Conservation (phyloP, 2,888 invertebrate species). For the Lochmaea capreae region DNA sequence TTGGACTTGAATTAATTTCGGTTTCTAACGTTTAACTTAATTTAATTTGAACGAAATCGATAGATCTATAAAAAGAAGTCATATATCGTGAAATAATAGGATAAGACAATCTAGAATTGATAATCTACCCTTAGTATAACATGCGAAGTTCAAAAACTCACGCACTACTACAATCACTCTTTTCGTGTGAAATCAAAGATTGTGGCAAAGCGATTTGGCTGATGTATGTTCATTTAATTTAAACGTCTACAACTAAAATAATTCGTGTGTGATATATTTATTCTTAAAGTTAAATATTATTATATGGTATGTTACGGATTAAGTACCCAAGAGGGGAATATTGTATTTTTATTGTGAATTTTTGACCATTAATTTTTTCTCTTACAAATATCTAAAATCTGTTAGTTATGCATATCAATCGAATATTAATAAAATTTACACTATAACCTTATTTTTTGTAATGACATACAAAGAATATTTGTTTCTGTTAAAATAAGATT, state of each 20-base stretch:
- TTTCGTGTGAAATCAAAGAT: not conserved
- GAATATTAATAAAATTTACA: not conserved
- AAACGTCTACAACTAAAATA: too few relatives aligned
- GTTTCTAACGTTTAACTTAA: too few relatives aligned
- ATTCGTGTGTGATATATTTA: too few relatives aligned
- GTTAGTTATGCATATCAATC: not conserved
- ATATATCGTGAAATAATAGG: slow-evolving; percentile 3
- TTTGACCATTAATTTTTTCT: not conserved
- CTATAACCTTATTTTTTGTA: not conserved
- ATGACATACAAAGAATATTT: not conserved
- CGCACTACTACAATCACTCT: slow-evolving; percentile 11
- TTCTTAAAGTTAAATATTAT: too few relatives aligned
- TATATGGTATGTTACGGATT: too few relatives aligned
- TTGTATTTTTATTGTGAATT: not conserved
- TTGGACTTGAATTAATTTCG: not conserved
- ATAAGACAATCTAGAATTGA: slow-evolving; percentile 13
- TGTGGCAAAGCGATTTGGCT: not conserved
- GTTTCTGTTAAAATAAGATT: not conserved
- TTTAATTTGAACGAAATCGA: not conserved
- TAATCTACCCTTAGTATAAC: slow-evolving; percentile 11
- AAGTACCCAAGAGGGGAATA: not conserved
- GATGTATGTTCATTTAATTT: not conserved
- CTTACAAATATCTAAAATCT: not conserved
- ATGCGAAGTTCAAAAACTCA: slow-evolving; percentile 3
- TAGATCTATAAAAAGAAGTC: not conserved